These are phyloP conservation scores for Callipepla squamata DNA, from an alignment of 2,113 vertebrate genomes.

Conservation along the genomic window DNA sequence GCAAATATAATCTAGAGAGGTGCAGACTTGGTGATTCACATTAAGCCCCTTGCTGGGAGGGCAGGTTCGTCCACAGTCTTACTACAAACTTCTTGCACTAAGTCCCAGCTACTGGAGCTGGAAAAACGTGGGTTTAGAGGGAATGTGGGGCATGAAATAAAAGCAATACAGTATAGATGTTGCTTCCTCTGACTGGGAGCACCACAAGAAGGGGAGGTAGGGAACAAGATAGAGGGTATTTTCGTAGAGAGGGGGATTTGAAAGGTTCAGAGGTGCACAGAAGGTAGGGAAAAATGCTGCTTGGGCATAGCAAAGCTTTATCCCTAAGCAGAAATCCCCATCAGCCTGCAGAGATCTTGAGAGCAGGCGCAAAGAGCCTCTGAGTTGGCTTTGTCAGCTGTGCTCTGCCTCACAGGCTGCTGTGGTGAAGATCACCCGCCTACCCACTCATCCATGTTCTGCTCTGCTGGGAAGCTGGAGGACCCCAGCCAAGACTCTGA, in stretches of 20 bases:
- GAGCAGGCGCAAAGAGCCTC: not conserved
- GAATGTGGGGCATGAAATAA: not conserved
- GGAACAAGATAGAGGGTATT: not conserved
- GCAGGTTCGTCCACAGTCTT: not conserved
- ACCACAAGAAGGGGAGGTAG: accelerated
- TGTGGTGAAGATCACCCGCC: not conserved
- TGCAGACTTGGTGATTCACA: not conserved
- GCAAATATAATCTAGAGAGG: not conserved
- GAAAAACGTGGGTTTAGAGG: not conserved
- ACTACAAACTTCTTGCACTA: not conserved
- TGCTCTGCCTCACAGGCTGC: not conserved
- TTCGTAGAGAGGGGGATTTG: not conserved
- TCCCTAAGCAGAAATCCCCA: not conserved
- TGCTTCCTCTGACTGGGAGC: not conserved
- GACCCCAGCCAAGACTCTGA: not conserved
- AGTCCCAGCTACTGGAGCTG: not conserved
- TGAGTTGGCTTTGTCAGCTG: not conserved
- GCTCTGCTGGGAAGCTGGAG: accelerated
- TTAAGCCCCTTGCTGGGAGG: not conserved
- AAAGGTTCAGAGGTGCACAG: not conserved
- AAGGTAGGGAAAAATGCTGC: not conserved
- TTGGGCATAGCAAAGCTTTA: not conserved
- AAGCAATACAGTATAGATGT: not conserved
- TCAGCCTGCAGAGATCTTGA: not conserved
- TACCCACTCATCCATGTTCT: not conserved